Evolutionary conservation across 2,113 vertebrate species (phyloP), one percentile per base, ranked within the genome.

Genomic region (Podiceps cristatus): DNA sequence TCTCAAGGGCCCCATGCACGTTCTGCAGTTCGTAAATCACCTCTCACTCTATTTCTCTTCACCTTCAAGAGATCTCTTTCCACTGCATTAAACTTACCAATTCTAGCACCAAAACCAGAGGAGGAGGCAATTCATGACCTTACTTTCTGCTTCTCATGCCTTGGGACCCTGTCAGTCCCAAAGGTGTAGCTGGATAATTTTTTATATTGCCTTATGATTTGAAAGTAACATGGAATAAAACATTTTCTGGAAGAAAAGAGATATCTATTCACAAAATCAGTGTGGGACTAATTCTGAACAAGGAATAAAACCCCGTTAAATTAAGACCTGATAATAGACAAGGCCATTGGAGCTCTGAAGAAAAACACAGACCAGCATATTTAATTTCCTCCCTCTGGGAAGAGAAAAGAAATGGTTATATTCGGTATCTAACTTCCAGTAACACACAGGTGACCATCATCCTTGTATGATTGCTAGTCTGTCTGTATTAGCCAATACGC

Each of bases 401-500:
- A 67, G 18, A 68, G 16, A 67, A 68, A 20, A 73, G 17, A 73
- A 95, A 86, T 28, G 2, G 17, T 60, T 77, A 25, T 31, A 74
- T 19, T 88, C 60, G 80, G 29, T 45, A 87, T 42, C 14, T 79
- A 56, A 63, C 22, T 88, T 69, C n/a, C 82, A 88, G 37, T 56
- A 93, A 88, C 18, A 9, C 59, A 45, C 68, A 92, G 63, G 60
- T 96, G 75, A 44, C 63, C 60, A 72, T 90, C 90, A 72, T 90
- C 78, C 68, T 25, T 80, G 9, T 58, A 44, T 72, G 68, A 86
- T 72, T 60, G 60, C 64, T 86, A 77, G 11, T 88, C 81, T 80
- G 45, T 75, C 64, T 94, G 91, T 94, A 90, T 96, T 93, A 96
- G 55, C 92, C 81, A 88, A 75, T 91, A 80, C 44, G 73, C n/a